phyloP scores from a whole-genome alignment of 2,113 vertebrate genomes.

The Gadus macrocephalus region DNA sequence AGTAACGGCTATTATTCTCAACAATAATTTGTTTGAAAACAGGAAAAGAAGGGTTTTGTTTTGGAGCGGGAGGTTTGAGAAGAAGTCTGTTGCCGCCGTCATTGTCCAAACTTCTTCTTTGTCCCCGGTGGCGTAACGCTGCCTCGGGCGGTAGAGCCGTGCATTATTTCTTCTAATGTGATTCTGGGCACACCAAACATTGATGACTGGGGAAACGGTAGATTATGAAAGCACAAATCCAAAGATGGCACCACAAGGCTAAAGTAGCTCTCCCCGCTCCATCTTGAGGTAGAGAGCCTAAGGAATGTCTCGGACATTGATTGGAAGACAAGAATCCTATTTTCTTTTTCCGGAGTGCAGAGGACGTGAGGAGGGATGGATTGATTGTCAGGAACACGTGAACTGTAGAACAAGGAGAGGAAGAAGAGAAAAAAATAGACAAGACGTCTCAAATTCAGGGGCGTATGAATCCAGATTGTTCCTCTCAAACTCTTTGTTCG shows the following conservation, averaged over 20 bases:
- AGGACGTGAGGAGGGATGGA: slow-evolving; percentile 32
- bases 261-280: slow-evolving; percentile 31
- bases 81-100: slow-evolving; percentile 19
- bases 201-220: slow-evolving; percentile 46
- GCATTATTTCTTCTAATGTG: slow-evolving; percentile 33
- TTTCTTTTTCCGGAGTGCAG: slow-evolving; percentile 1
- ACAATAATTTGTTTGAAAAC: slow-evolving; percentile 16
- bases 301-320: slow-evolving; percentile 37
- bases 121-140: slow-evolving; percentile 16
- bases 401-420: slow-evolving; percentile 57
- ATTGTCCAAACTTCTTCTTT: slow-evolving; percentile 27
- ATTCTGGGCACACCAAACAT: slow-evolving; percentile 46
- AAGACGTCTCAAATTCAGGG: slow-evolving; percentile 41
- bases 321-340: slow-evolving; percentile 19
- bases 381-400: slow-evolving; percentile 59
- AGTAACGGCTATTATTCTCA: slow-evolving; percentile 37
- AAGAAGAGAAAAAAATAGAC: too few species aligned
- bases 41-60: too few species aligned
- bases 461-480: slow-evolving; percentile 43
- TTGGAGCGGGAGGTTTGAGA: slow-evolving; percentile 31
- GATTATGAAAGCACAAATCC: slow-evolving; percentile 70
- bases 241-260: slow-evolving; percentile 64
- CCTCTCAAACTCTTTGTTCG: slow-evolving; percentile 30
- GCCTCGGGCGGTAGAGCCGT: slow-evolving; percentile 32
- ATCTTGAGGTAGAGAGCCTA: slow-evolving; percentile 31